A percentile compares a stretch with the other conserved stretches of the same genome.
phyloP scores from a whole-genome alignment of 2,888 invertebrate genomes.

The Dastarcus helophoroides region DNA sequence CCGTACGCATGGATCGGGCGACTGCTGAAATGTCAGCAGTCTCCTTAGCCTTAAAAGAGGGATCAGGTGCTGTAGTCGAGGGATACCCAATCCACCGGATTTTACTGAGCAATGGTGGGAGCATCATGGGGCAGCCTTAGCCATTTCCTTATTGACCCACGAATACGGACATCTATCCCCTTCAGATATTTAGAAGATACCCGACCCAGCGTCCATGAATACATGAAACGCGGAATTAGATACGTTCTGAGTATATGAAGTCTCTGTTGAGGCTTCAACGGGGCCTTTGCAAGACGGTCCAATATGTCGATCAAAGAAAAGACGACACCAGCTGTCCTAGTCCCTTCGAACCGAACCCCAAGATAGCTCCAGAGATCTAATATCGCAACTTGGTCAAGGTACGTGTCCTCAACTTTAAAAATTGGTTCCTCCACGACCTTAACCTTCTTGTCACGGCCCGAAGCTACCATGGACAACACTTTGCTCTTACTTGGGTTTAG shows the following conservation, averaged over 20 bases:
- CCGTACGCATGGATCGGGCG: too few species aligned
- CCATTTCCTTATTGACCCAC: slow-evolving; percentile 22
- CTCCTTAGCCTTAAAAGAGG: too few species aligned
- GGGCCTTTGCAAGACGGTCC: neutral
- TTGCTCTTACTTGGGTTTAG: slow-evolving; percentile 24
- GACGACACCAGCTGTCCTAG: neutral
- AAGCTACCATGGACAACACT: slow-evolving; percentile 13
- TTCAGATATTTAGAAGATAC: slow-evolving; percentile 11
- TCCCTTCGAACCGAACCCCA: slow-evolving; percentile 20
- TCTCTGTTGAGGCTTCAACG: slow-evolving; percentile 1
- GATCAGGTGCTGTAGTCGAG: slow-evolving; percentile 15
- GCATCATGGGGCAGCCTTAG: slow-evolving; percentile 22
- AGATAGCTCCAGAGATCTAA: slow-evolving; percentile 24
- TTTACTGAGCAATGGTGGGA: slow-evolving; percentile 23
- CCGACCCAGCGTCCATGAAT: neutral
- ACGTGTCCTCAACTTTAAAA: slow-evolving; percentile 7
- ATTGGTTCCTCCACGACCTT: slow-evolving; percentile 1
- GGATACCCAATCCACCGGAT: slow-evolving; percentile 23
- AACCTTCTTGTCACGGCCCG: neutral
- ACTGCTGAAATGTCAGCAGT: too few species aligned
- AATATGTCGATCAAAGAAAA: neutral
- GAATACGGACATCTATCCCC: slow-evolving; percentile 22
- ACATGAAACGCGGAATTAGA: neutral
- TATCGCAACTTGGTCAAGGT: neutral
- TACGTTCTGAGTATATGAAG: neutral